Conservation (phyloP, 2,888 invertebrate species). For the Dryobota labecula region DNA sequence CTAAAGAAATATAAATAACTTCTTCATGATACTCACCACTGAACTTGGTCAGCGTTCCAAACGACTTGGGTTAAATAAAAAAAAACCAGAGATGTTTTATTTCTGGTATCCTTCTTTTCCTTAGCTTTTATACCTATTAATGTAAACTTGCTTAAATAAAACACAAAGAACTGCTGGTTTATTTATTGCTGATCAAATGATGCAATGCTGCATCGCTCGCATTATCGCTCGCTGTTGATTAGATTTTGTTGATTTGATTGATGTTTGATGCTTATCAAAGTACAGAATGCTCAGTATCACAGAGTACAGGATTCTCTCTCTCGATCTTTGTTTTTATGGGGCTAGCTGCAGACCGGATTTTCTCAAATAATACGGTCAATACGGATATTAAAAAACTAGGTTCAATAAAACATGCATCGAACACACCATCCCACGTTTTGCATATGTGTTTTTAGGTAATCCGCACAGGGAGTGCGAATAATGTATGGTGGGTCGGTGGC, state of each 20-base stretch:
- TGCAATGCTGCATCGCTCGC: conserved; percentile 24
- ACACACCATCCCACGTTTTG: too few relatives aligned
- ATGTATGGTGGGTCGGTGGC: too few relatives aligned
- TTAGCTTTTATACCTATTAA: neutral
- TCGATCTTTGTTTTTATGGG: neutral
- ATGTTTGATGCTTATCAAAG: conserved; percentile 22
- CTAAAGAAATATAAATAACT: conserved; percentile 32
- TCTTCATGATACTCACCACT: conserved; percentile 43
- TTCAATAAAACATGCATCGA: neutral
- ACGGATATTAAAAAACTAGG: neutral
- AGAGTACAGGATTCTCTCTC: too few relatives aligned
- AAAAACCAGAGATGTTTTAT: neutral
- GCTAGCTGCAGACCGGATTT: neutral
- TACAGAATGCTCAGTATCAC: conserved; percentile 21
- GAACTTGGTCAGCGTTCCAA: conserved; percentile 27
- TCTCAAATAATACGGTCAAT: neutral
- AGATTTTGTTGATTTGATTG: neutral
- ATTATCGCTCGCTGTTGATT: neutral
- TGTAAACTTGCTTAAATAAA: neutral
- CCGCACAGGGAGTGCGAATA: too few relatives aligned
- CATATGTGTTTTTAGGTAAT: neutral
- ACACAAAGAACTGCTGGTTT: conserved; percentile 9
- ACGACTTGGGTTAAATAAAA: neutral
- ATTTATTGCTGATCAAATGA: conserved; percentile 19
- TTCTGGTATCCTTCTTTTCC: neutral